These are phyloP conservation scores for Callorhinus ursinus DNA, from an alignment of 2,113 vertebrate species.

Conservation along the genomic window DNA sequence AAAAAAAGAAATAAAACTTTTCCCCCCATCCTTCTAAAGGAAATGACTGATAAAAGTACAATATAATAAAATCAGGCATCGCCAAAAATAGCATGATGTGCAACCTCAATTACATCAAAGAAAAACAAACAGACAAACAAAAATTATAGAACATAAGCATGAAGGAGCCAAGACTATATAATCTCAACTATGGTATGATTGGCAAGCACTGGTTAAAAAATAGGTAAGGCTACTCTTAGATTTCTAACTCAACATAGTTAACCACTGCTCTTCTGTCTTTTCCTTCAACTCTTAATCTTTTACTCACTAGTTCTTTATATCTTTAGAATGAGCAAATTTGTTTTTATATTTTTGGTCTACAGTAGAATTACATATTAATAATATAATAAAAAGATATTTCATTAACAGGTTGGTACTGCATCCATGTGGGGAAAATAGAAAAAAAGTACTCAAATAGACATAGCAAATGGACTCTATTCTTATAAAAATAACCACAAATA, in stretches of 20 bases:
- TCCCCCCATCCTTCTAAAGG: constrained; percentile 84
- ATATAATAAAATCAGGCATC: constrained; percentile 87
- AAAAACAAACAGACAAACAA: constrained; percentile 82
- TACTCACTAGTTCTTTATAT: constrained; percentile 83
- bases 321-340: constrained; percentile 84
- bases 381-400: constrained; percentile 84
- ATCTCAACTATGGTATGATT: constrained; percentile 83
- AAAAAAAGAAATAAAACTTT: constrained; percentile 84
- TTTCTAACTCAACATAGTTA: constrained; percentile 85
- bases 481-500: constrained; percentile 82
- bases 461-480: constrained; percentile 79
- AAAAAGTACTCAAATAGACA: constrained; percentile 78
- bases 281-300: constrained; percentile 81
- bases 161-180: constrained; percentile 86
- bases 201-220: constrained; percentile 88
- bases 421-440: constrained; percentile 80
- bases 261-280: constrained; percentile 85
- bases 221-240: constrained; percentile 88
- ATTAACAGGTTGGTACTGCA: constrained; percentile 84
- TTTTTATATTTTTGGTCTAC: constrained; percentile 90
- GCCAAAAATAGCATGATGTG: constrained; percentile 87
- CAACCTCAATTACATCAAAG: constrained; percentile 86
- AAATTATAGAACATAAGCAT: constrained; percentile 77
- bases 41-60: constrained; percentile 86
- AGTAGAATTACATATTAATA: constrained; percentile 89